Conservation (phyloP, 2,113 vertebrate genomes). For the Sorex araneus region DNA sequence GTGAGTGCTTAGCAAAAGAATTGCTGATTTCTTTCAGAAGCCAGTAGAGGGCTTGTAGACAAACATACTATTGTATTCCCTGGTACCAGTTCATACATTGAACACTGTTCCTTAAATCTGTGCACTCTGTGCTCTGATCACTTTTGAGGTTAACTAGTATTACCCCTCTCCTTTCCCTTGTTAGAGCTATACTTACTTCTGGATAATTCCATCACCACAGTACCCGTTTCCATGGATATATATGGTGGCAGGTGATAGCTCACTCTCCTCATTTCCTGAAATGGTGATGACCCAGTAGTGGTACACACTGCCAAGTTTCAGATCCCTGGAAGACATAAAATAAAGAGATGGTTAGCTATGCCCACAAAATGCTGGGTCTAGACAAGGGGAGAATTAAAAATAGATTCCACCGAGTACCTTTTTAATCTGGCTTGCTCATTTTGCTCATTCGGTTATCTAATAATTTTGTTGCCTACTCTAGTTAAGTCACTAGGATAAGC, state of each 20-base stretch:
- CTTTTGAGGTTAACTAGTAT: background rate
- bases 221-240: slow-evolving; percentile 94
- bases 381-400: slow-evolving; percentile 11
- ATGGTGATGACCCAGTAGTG: slow-evolving; percentile 93
- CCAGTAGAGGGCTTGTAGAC: background rate
- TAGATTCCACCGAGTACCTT: background rate
- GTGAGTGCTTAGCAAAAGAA: background rate
- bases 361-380: background rate
- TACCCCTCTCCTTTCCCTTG: background rate
- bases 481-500: background rate
- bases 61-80: background rate
- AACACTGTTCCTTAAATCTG: background rate
- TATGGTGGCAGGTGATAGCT: slow-evolving; percentile 92
- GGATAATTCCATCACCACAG: slow-evolving; percentile 97
- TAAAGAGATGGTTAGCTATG: slow-evolving; percentile 49
- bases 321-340: slow-evolving; percentile 90
- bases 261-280: slow-evolving; percentile 92
- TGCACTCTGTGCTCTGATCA: background rate
- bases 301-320: slow-evolving; percentile 89
- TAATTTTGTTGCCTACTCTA: background rate
- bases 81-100: background rate
- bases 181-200: slow-evolving; percentile 91
- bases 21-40: background rate
- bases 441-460: slow-evolving; percentile 10
- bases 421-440: background rate